Percentiles rank a stretch among this genome's conserved stretches.
phyloP scores from a whole-genome alignment of 2,888 invertebrate species.

The Melinaea marsaeus region DNA sequence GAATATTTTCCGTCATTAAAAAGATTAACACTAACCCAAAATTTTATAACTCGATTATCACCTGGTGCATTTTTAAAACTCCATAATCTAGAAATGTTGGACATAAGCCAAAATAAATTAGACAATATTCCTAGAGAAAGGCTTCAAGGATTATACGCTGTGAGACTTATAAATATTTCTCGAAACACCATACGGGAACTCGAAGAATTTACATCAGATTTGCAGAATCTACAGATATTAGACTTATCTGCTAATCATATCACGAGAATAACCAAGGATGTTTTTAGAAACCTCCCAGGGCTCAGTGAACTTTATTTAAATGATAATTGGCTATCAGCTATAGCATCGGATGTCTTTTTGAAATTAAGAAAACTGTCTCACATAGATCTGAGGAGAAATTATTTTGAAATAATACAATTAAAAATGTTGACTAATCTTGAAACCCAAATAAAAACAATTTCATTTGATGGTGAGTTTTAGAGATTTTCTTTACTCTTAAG shows the following conservation, averaged over 20 bases:
- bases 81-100: slow-evolving; percentile 85
- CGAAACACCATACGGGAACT: slow-evolving; percentile 88
- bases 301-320: slow-evolving; percentile 87
- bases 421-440: slow-evolving; percentile 88
- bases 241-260: slow-evolving; percentile 92
- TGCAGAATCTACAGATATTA: slow-evolving; percentile 86
- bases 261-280: slow-evolving; percentile 84
- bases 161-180: slow-evolving; percentile 88
- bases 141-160: slow-evolving; percentile 85
- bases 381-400: slow-evolving; percentile 89
- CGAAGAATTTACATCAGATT: slow-evolving; percentile 88
- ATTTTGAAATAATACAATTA: slow-evolving; percentile 87
- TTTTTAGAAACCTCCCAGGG: slow-evolving; percentile 86
- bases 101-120: slow-evolving; percentile 89
- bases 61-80: slow-evolving; percentile 90
- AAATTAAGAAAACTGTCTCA: slow-evolving; percentile 85
- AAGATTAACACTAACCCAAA: slow-evolving; percentile 84
- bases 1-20: slow-evolving; percentile 88
- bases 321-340: slow-evolving; percentile 88
- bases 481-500: not conserved
- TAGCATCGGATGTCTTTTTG: slow-evolving; percentile 87
- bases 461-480: slow-evolving; percentile 85
- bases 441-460: slow-evolving; percentile 86
- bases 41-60: slow-evolving; percentile 87
- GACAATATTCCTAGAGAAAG: slow-evolving; percentile 90